Conservation (phyloP, 92 coral and sea anemone species). For the Micromussa lordhowensis region DNA sequence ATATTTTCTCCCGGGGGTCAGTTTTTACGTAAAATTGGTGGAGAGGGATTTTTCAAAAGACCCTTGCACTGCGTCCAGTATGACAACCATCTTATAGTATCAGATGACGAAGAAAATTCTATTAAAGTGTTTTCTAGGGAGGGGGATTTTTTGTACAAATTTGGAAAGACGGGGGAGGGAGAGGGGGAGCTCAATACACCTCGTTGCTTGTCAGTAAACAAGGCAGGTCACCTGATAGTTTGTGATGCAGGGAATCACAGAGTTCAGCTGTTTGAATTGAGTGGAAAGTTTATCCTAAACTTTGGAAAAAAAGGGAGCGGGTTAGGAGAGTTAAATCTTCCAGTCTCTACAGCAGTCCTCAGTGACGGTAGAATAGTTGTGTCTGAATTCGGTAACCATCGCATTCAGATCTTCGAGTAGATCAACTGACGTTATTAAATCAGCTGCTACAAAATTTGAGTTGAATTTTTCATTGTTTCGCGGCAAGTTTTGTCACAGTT, state of each 20-base stretch:
- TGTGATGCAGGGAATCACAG: background rate
- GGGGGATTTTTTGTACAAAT: background rate
- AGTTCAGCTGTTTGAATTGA: background rate
- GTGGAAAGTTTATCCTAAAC: background rate
- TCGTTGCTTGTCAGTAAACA: background rate
- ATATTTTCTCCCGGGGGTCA: background rate
- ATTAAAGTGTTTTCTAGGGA: background rate
- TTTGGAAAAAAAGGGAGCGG: background rate
- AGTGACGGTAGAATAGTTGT: conserved; percentile 3
- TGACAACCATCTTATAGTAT: background rate
- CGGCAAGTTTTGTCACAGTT: too few relatives aligned
- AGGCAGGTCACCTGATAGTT: background rate
- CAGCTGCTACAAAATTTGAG: background rate
- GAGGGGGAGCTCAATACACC: background rate
- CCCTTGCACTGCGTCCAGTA: background rate
- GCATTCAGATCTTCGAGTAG: background rate
- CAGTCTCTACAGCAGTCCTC: background rate
- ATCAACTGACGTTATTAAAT: background rate
- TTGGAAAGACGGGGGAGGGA: background rate
- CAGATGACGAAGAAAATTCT: background rate
- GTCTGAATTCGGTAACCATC: background rate
- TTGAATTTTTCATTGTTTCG: background rate
- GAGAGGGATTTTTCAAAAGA: too few relatives aligned
- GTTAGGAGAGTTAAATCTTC: background rate
- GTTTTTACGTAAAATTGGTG: background rate